Percentiles rank a stretch among this genome's conserved stretches.
Conservation (phyloP, 2,888 invertebrate species). For the Allolobophora icterica region DNA sequence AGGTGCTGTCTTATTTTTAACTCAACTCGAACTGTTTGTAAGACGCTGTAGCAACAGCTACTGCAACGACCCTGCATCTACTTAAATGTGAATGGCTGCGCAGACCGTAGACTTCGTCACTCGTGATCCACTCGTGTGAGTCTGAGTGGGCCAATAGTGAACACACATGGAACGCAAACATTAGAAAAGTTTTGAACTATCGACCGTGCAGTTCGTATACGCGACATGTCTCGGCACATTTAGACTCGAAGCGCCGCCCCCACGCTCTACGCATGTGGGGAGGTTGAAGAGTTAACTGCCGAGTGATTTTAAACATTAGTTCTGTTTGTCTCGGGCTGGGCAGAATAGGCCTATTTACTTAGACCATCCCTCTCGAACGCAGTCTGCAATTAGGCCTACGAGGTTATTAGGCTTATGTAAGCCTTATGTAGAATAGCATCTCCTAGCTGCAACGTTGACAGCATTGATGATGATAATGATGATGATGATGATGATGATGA, state of each 20-base stretch:
- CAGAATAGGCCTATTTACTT: background rate
- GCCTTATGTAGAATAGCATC: background rate
- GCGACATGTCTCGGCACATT: background rate
- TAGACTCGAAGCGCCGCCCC: background rate
- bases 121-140: background rate
- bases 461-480: too few species aligned
- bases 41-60: background rate
- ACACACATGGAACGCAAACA: background rate
- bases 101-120: background rate
- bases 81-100: background rate
- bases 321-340: background rate
- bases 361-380: background rate
- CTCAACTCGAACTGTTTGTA: too few species aligned
- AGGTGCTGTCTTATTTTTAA: too few species aligned
- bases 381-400: background rate
- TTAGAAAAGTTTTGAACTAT: background rate
- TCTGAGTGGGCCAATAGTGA: background rate
- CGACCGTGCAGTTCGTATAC: background rate
- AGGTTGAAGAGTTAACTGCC: background rate
- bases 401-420: background rate
- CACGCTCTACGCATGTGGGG: background rate
- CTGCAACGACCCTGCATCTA: background rate
- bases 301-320: background rate
- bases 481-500: too few species aligned
- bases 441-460: background rate